Evolutionary conservation across 2,113 vertebrate genomes (phyloP), one percentile per base, ranked within the genome.

Genomic region (Hippopotamus amphibius): DNA sequence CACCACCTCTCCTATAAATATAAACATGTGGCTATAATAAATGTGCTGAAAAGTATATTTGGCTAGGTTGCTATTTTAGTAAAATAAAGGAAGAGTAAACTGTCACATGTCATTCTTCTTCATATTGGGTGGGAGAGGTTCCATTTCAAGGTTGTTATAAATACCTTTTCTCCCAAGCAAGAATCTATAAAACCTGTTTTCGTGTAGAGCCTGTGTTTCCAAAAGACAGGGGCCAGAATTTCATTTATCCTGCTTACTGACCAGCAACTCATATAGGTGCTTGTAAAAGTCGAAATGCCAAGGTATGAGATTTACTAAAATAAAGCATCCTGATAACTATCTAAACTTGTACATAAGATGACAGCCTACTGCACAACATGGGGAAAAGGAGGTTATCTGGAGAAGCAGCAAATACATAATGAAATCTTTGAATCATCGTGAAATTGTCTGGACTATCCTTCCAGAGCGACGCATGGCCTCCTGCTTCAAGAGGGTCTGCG

Each of bases 41-140:
- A 87, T 30, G 21, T 53, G 71, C 76, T 66, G 92, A 81, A 86
- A 93, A 89, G 50, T 46, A 74, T 76, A 77, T 87, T 88, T 97
- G 94, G 61, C 71, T 80, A 93, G 26, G 57, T 86, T 96, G 80
- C 87, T 96, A 96, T 93, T 95, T 93, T 81, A 93, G 95, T 71
- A 53, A 93, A 97, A 95, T 50, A 81, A 90, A 97, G 76, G 65
- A 59, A 46, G 46, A 69, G 71, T 55, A 83, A 86, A 82, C 83
- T 95, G 95, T 95, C 96, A 80, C 89, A 63, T 77, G 77, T 48
- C 97, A 96, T 69, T 96, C 89, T 94, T 94, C 69, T 79, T 79
- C 82, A 46, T 30, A 77, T 1, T 43, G 53, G n/a, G 43, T 48
- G 26, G 65, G 57, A 30, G 92, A 79, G 84, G 74, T 57, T 66